Base-by-base conservation (phyloP, 2,888 invertebrate species). In the Dynastes maya region DNA sequence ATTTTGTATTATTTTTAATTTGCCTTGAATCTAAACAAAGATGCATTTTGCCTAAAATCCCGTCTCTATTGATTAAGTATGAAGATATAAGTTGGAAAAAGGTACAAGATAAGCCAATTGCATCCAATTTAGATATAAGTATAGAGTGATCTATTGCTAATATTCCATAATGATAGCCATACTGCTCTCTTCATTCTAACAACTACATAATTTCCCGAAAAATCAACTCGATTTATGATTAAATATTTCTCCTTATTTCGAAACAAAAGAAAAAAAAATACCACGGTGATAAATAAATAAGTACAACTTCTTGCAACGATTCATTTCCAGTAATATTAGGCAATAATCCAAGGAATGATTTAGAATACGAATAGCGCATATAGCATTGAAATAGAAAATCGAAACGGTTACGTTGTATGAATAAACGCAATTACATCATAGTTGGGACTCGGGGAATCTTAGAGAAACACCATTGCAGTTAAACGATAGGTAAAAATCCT, bases 341-440 rank as follows among this genome's bases (percentile, higher is more conserved):
- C 37, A 72, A 72, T 72, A 72, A 32, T 72, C 72, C 40, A 58
- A 40, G 72, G 72, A 72, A 72, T 72, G 58, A 72, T 72, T 72
- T 72, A 58, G 72, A 61, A 72, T 58, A 40, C 72, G 32, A 70
- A 70, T 45, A 45, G 45, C 45, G 1, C 32, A 5, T 32, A 32
- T 55, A 16, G 29, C 58, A 61, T 72, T 72, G 58, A 71, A 71
- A 58, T 68, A 45, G 49, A 40, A 68, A 68, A 68, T 51, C 40
- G 32, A 72, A 40, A 37, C 72, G 40, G 58, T 72, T 58, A 40
- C 16, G 37, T 22, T 55, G 40, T 76, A 76, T 76, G 76, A 76
- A 67, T 65, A 76, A 76, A 76, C 65, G 65, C 76, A 76, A 61
- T 76, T 76, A 67, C 76, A 76, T 76, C 76, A 76, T 76, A 40